A percentile compares a stretch with the other conserved stretches of the same genome.
These are phyloP conservation scores for Dendrocincla tyrannina DNA, from an alignment of 2,797 vertebrate species.

Conservation along the genomic window DNA sequence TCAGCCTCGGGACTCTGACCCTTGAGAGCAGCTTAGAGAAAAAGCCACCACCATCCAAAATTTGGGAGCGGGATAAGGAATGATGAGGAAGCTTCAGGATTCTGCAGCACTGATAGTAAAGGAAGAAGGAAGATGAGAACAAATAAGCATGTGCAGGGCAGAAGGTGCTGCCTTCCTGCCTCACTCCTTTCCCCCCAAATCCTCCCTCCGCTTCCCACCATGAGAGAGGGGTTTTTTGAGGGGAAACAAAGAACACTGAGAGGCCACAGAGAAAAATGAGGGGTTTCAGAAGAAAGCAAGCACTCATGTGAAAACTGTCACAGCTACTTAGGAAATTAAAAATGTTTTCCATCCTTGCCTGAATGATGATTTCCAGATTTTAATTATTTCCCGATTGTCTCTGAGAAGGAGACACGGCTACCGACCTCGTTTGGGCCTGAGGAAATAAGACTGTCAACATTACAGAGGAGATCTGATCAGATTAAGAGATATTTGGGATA, in stretches of 20 bases:
- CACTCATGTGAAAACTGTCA: neutral
- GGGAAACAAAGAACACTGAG: neutral
- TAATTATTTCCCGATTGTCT: slow-evolving; percentile 21
- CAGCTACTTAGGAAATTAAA: slow-evolving; percentile 27
- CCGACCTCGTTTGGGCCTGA: neutral
- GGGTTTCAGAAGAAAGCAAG: slow-evolving; percentile 12
- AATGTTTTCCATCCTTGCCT: slow-evolving; percentile 25
- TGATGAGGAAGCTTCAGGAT: neutral
- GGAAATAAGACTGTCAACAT: slow-evolving; percentile 17
- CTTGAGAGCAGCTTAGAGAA: neutral
- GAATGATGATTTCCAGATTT: slow-evolving; percentile 36
- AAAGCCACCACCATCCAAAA: neutral
- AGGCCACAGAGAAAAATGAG: neutral
- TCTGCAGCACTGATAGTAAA: neutral
- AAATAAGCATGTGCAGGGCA: neutral
- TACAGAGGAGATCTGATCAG: neutral
- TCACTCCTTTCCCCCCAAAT: neutral
- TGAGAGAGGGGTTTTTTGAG: neutral
- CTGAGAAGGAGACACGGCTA: neutral
- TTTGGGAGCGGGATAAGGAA: neutral
- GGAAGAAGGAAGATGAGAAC: neutral
- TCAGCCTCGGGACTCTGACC: neutral
- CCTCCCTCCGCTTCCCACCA: neutral
- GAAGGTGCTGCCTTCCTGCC: neutral
- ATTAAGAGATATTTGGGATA: slow-evolving; percentile 1